Conservation (phyloP, 2,113 vertebrate genomes). For the Pteronura brasiliensis region DNA sequence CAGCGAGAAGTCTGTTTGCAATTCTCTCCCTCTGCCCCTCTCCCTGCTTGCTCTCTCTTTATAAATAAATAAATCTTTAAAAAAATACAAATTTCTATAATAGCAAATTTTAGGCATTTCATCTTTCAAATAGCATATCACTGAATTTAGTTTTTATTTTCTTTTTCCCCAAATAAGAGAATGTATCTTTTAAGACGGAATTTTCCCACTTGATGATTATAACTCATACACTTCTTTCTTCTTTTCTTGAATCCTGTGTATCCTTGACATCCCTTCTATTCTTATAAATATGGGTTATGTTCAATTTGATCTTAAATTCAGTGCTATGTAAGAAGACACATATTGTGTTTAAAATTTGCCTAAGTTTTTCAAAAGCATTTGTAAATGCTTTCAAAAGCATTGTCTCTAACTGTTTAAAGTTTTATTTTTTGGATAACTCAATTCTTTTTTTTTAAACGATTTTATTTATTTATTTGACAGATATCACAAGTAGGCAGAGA, state of each 20-base stretch:
- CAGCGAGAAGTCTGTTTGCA: background rate
- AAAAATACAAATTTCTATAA: background rate
- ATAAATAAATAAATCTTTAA: background rate
- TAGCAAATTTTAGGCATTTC: background rate
- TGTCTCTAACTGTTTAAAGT: background rate
- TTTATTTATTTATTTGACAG: too few relatives aligned
- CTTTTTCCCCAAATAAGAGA: background rate
- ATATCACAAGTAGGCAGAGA: too few relatives aligned
- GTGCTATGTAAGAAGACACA: background rate
- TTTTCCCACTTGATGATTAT: background rate
- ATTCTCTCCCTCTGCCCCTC: background rate
- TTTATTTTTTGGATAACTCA: background rate
- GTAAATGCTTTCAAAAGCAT: background rate
- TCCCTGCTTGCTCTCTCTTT: background rate
- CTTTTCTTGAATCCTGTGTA: background rate
- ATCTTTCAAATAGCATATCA: background rate
- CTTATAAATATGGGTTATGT: background rate
- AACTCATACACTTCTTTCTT: background rate
- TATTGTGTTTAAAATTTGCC: background rate
- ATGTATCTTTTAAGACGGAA: background rate
- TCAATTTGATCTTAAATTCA: background rate
- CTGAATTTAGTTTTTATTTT: background rate
- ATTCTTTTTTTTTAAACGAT: background rate
- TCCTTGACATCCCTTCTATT: background rate
- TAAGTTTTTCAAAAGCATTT: background rate